Base-by-base conservation (phyloP, 2,888 invertebrate species). In the Deilephila porcellus region DNA sequence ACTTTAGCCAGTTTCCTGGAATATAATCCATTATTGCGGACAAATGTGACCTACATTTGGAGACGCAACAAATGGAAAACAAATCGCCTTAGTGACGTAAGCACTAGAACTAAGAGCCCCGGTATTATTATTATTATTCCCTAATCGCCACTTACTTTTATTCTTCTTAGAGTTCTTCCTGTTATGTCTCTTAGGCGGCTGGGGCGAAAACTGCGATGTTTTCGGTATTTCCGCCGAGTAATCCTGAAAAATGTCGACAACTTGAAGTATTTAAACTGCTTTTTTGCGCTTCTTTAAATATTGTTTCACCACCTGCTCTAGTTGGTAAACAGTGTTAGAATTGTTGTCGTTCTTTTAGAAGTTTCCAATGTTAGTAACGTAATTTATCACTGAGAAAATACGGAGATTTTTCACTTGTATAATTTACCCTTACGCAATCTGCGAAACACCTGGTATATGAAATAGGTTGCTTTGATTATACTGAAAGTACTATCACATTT, bases 81-180 rank as follows among this genome's bases (percentile, higher is more conserved):
- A n/a, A 56, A 56, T 56, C 56, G 56, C 52, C 52, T 32, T n/a
- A 52, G 20, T 29, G 56, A 29, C 59, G 37, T 56, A 45, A 56
- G 56, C 19, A 64, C 20, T 34, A n/a, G 19, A 34, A 14, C 45
- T 52, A n/a, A 34, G 60, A 62, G 37, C 11, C 1, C 60, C 6
- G 2, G 34, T 19, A 20, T 25, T 37, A 52, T 63, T 19, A 20
- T 25, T 37, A 52, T 63, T 56, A 62, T 37, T 71, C 67, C 71
- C 71, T 73, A 56, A 56, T 56, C 17, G 56, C 56, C 56, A 79
- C 79, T 81, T 88, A 91, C 95, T 93, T 86, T 93, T 94, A 74
- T 89, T 88, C 83, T 91, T 94, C 80, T 89, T 90, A 60, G 86
- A 81, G 74, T 86, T 92, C 83, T 91, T 95, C 77, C 85, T 89